Evolutionary conservation across 2,888 invertebrate species (phyloP), one percentile per base, ranked within the genome.

Genomic region (Campoletis raptor): DNA sequence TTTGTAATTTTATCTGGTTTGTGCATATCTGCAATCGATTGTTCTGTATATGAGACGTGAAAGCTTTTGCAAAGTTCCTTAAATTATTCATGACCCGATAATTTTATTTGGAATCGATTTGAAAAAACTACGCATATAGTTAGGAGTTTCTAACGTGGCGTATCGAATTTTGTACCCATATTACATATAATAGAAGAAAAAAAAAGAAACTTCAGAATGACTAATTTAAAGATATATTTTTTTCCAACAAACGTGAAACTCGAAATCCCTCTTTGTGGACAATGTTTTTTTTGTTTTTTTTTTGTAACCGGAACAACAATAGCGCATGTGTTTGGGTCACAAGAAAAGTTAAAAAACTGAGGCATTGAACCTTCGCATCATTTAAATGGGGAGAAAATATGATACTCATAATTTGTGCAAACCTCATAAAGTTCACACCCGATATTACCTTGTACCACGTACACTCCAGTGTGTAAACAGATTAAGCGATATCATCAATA

Each of bases 21-120:
- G 54, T 54, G 15, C 15, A 30, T 15, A 70, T 30, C 4, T 61
- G 40, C 24, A 24, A 48, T 24, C 42, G 74, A 76, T 57, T 37
- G 57, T 66, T 42, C 85, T 85, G 64, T 87, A 77, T 91, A 90
- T 92, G 91, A 91, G 90, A 88, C 88, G 89, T 90, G 91, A 92
- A 92, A 92, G 92, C 92, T 92, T 91, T 91, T 89, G 90, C 67
- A 73, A 42, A 24, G 89, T 64, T 87, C 88, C 85, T 88, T 92
- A 92, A 92, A 92, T 92, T 92, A 93, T 93, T 93, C 92, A 92
- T 92, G 90, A 52, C 57, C 12, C 76, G 66, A 77, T 85, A 66
- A 85, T 85, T 72, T 77, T 77, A 77, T 77, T 72, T 67, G 61
- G 57, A 66, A 66, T 61, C 57, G 79, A 73, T 73, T 36, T 6